Percentiles rank a stretch among this genome's conserved stretches.
Conservation (phyloP, 2,113 vertebrate genomes). For the Trematocara variabile region DNA sequence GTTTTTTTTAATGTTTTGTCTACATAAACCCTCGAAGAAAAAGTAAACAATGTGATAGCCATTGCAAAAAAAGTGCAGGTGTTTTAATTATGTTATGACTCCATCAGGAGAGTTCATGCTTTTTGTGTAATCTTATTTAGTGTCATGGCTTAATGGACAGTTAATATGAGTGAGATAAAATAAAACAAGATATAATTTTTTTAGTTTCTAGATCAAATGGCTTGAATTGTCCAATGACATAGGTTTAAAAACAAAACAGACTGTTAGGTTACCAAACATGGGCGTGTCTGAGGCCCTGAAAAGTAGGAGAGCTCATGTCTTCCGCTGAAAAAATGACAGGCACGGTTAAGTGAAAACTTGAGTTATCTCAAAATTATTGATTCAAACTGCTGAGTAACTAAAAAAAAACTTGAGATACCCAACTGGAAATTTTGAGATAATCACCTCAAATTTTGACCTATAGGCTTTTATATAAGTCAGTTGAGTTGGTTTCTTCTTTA, state of each 20-base stretch:
- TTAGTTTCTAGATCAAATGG: not conserved
- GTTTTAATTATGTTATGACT: not conserved
- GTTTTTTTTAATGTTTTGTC: not conserved
- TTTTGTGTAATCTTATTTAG: not conserved
- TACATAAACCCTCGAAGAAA: not conserved
- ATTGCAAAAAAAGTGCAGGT: not conserved
- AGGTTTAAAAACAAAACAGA: not conserved
- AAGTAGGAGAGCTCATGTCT: not conserved
- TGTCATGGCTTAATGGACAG: not conserved
- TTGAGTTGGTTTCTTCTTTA: not conserved
- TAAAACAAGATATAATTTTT: accelerated
- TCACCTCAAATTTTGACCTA: not conserved
- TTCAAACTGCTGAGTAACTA: not conserved
- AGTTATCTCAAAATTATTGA: not conserved
- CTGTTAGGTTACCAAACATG: not conserved
- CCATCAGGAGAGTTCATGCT: too few relatives aligned
- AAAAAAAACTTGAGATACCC: not conserved
- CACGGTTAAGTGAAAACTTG: not conserved
- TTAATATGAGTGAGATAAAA: not conserved
- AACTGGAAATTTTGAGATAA: accelerated
- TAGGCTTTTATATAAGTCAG: accelerated
- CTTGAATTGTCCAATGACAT: not conserved
- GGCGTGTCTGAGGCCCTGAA: not conserved
- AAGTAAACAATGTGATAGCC: not conserved
- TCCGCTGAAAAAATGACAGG: not conserved